These are phyloP conservation scores for Xestia rhomboidea DNA, from an alignment of 2,888 invertebrate species.

Conservation along the genomic window DNA sequence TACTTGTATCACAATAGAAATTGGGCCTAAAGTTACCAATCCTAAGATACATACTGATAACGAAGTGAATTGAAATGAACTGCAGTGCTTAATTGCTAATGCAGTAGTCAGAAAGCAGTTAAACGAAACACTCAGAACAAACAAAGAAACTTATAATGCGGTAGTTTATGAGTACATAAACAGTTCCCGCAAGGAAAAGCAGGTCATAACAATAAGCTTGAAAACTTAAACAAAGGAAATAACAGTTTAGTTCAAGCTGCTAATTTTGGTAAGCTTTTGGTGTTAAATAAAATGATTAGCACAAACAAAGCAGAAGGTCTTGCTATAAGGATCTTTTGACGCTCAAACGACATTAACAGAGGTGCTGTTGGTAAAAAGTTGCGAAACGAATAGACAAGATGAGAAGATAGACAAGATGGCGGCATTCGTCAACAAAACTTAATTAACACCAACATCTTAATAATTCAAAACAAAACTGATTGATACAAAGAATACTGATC, in stretches of 20 bases:
- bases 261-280: not conserved
- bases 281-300: slow-evolving; percentile 5
- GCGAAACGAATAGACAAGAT: not conserved
- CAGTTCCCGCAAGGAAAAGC: slow-evolving; percentile 4
- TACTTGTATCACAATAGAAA: slow-evolving; percentile 24
- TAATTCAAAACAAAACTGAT: not conserved
- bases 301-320: slow-evolving; percentile 1
- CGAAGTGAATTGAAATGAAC: not conserved
- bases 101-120: slow-evolving; percentile 10
- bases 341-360: not conserved
- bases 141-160: slow-evolving; percentile 19
- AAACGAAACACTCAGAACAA: not conserved
- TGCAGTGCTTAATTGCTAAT: not conserved
- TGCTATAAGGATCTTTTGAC: not conserved
- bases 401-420: not conserved
- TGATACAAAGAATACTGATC: slow-evolving; percentile 10
- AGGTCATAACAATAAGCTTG: slow-evolving; percentile 18
- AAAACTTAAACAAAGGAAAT: slow-evolving; percentile 35
- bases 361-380: not conserved
- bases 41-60: slow-evolving; percentile 13
- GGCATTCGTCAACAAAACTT: not conserved
- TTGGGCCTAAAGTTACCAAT: not conserved
- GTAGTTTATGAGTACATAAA: slow-evolving; percentile 22
- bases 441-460: not conserved
- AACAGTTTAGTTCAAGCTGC: not conserved